phyloP scores from a whole-genome alignment of 2,888 invertebrate genomes.

The Acleris cristana region DNA sequence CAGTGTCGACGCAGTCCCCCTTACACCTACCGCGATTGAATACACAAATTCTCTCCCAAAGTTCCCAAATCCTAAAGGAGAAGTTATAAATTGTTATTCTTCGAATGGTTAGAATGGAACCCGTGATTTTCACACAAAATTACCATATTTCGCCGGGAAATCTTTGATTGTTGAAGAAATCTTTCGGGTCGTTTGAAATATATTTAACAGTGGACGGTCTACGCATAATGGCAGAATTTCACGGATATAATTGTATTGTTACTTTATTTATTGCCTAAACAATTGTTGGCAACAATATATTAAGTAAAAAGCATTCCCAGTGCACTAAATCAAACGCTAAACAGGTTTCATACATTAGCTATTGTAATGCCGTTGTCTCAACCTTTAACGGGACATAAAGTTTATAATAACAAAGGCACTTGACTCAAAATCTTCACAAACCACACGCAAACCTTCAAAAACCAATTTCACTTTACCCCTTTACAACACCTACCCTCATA shows the following conservation, averaged over 20 bases:
- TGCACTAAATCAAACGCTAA: constrained; percentile 72
- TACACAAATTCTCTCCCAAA: constrained; percentile 77
- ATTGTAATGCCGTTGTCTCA: constrained; percentile 64
- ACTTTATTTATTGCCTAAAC: constrained; percentile 60
- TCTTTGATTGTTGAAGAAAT: constrained; percentile 23
- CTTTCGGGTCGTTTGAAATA: constrained; percentile 8
- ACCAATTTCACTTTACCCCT: constrained; percentile 46
- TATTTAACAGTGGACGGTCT: not conserved
- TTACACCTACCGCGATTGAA: constrained; percentile 65
- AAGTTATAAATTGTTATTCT: constrained; percentile 78
- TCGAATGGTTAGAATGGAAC: constrained; percentile 60
- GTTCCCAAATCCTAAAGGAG: constrained; percentile 59
- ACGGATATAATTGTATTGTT: constrained; percentile 37
- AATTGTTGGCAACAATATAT: constrained; percentile 67
- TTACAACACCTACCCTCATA: constrained; percentile 16
- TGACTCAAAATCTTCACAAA: constrained; percentile 67
- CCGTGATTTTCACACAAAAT: constrained; percentile 36
- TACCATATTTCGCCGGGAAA: constrained; percentile 35
- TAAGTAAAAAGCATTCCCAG: constrained; percentile 73
- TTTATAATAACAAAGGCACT: constrained; percentile 69
- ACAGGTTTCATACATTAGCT: constrained; percentile 61
- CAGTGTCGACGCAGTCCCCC: constrained; percentile 73
- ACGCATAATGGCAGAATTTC: constrained; percentile 35
- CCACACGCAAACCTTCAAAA: constrained; percentile 58
- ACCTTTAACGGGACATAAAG: constrained; percentile 72